Base-by-base conservation (phyloP, 1,140 invertebrate species). In the Drosophila ohnishii region DNA sequence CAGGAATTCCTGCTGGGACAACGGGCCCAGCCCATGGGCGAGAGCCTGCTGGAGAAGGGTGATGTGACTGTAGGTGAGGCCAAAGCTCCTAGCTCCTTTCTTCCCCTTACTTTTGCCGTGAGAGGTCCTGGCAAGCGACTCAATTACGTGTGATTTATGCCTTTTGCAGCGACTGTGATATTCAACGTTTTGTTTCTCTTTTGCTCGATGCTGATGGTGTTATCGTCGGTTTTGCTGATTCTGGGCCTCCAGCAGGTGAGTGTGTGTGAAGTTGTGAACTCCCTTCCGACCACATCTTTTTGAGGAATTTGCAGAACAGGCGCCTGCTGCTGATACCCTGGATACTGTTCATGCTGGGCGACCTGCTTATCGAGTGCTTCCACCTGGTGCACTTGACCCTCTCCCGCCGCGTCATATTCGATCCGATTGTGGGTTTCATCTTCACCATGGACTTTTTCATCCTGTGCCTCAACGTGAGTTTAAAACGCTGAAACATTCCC, bases 391-490 rank as follows among this genome's bases (percentile, higher is more conserved):
- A 88, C 62, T 42, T 90, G 72, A 56, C 66, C n/a, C 39, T 88
- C 13, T 79, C 76, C 16, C 66, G 79, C 48, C 82, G 88, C 42
- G 80, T 88, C 9, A 71, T 63, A 16, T 90, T 90, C 35, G 88
- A 90, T 72, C 88, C 88, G 5, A 82, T 90, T 50, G 84, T 88
- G n/a, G 88, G 88, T 16, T 90, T 90, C 56, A 81, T 90, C 51
- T 90, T 90, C 51, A 90, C 88, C 51, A 82, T 90, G 57, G 88
- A 88, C 58, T 90, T 90, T 42, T 90, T 90, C 45, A 75, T 90
- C 5, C 65, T 88, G 47, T 90, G 88, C 57, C 81, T 90, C 56
- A 90, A 90, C 48, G 88, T 90, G 57, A 90, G 87, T 81, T 7
- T n/a, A 8, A 10, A 14, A 2, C 6, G 6, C 22, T n/a, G 2